Conservation (phyloP, 2,797 vertebrate species). For the Phrynocephalus guinanensis region DNA sequence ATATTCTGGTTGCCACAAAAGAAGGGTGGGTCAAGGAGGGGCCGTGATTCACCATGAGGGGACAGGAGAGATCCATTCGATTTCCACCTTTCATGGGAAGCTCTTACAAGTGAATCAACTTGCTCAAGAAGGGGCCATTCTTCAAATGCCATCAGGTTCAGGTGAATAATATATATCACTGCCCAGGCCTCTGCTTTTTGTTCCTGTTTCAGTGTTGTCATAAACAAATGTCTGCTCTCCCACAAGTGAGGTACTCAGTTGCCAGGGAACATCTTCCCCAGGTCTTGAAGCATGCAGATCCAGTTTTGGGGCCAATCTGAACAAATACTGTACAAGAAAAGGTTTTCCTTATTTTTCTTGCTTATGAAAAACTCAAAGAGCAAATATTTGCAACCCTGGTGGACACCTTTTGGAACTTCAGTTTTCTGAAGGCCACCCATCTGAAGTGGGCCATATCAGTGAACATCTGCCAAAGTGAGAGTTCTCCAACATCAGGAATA, state of each 20-base stretch:
- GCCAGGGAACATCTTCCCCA: not conserved
- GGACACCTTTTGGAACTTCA: not conserved
- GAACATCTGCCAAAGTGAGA: not conserved
- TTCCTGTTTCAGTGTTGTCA: too few species aligned
- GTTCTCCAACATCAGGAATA: too few species aligned
- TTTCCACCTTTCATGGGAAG: not conserved
- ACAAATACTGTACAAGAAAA: not conserved
- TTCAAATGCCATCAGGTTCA: too few species aligned
- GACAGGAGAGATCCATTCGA: not conserved
- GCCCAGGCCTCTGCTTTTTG: too few species aligned
- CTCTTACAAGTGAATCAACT: not conserved
- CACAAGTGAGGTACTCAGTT: not conserved
- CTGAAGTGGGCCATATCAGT: not conserved
- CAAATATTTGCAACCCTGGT: too few species aligned
- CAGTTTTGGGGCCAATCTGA: not conserved
- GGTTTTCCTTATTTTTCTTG: not conserved
- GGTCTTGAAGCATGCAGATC: too few species aligned
- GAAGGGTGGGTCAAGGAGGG: not conserved
- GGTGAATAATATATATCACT: too few species aligned
- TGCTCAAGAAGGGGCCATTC: too few species aligned
- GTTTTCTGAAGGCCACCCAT: not conserved
- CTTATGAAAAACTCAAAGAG: not conserved
- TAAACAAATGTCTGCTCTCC: not conserved
- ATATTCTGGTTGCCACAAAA: not conserved
- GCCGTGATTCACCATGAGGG: not conserved